phyloP scores from a whole-genome alignment of 2,797 vertebrate genomes.

The Peromyscus aztecus region DNA sequence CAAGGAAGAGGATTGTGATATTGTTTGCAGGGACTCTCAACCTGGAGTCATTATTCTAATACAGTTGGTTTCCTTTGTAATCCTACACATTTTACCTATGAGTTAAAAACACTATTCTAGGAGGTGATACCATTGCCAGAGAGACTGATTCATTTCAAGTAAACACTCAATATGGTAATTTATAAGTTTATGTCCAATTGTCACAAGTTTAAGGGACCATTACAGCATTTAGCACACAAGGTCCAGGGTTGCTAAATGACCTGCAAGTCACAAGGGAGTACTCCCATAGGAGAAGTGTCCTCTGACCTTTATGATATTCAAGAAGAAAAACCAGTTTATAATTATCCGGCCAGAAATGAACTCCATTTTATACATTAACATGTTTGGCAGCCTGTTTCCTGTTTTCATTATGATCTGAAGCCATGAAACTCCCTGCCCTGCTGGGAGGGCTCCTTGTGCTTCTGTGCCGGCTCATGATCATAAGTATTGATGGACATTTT shows the following conservation, averaged over 20 bases:
- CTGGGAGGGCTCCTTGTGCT: neutral
- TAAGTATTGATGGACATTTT: neutral
- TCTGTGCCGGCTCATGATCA: neutral
- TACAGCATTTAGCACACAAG: neutral
- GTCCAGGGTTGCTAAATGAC: neutral
- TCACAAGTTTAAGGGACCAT: conserved; percentile 10
- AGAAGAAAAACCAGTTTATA: conserved; percentile 33
- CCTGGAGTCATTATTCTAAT: conserved; percentile 36
- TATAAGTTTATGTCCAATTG: conserved; percentile 25
- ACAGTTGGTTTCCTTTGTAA: conserved; percentile 40
- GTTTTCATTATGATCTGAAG: neutral
- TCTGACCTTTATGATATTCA: conserved; percentile 31
- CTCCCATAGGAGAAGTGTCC: neutral
- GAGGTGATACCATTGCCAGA: conserved; percentile 24
- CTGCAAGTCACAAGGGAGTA: neutral
- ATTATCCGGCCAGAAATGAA: neutral
- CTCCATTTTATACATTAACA: conserved; percentile 59
- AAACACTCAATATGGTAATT: neutral
- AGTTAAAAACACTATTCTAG: conserved; percentile 52
- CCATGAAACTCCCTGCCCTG: neutral
- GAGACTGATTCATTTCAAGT: neutral
- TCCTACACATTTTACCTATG: conserved; percentile 43
- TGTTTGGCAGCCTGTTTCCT: neutral
- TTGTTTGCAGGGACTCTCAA: conserved; percentile 6
- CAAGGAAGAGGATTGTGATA: neutral